Base-by-base conservation (phyloP, 2,113 vertebrate species). In the Typhlomys cinereus region DNA sequence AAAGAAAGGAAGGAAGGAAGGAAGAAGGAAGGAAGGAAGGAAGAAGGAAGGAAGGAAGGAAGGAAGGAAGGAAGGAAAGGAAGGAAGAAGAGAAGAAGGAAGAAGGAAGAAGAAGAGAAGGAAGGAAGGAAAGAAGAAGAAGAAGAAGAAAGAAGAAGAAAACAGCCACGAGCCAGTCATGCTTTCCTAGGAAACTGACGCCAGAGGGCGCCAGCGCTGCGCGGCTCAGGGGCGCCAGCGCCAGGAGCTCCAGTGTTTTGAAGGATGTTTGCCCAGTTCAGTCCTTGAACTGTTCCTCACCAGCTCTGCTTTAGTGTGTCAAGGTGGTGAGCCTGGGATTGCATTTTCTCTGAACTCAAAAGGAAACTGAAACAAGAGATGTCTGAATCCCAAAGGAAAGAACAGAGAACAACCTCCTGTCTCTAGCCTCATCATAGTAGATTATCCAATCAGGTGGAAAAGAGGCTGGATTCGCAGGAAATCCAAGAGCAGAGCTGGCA, bases 201-300 rank as follows among this genome's bases (percentile, higher is more conserved):
- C 81, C 80, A 96, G 96, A 92, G 96, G 89, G 91, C 93, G 67
- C 54, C 20, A 0, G 54, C 13, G 67, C 29, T 20, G 92, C 79
- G 67, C 44, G 46, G 74, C 25, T 88, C 70, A 54, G 29, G 76
- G 41, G 7, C 18, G 27, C 7, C 14, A 64, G 12, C 11, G 5
- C 12, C 31, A 27, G 52, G 23, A 75, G 31, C 10, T 57, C 13
- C 44, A 31, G 14, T 14, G 34, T 54, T 70, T 46, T 64, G 20
- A 57, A 34, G 23, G 39, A 59, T 18, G 34, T 44, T n/a, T 76
- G 25, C 4, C 23, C 61, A 73, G 20, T 52, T 75, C 78, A n/a
- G 15, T 41, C 27, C 34, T 29, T 54, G 74, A 61, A 91, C 44
- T 27, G 50, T 13, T 27, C 18, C 14, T 90, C 48, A 39, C 12